A percentile compares a stretch with the other conserved stretches of the same genome.
Conservation (phyloP, 2,888 invertebrate species). For the Teinopalpus imperialis region DNA sequence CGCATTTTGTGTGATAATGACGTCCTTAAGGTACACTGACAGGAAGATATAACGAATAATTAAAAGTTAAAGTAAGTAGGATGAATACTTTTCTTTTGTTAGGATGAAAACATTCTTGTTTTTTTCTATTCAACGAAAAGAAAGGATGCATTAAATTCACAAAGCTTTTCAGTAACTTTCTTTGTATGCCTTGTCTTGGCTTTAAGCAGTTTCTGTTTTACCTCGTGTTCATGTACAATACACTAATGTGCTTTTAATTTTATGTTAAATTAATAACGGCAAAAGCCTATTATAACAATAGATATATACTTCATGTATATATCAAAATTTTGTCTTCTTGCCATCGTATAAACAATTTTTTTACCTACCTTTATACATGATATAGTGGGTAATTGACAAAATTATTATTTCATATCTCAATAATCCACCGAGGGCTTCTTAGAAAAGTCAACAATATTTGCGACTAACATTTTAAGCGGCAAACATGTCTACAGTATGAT, state of each 20-base stretch:
- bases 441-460: too few species aligned
- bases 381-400: too few species aligned
- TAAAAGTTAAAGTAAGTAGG: slow-evolving; percentile 15
- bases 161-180: slow-evolving; percentile 15
- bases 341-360: too few species aligned
- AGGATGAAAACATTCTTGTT: neutral
- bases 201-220: slow-evolving; percentile 8
- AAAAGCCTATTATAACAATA: too few species aligned
- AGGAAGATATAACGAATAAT: slow-evolving; percentile 9
- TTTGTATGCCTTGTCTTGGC: slow-evolving; percentile 4
- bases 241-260: neutral
- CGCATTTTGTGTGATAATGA: slow-evolving; percentile 11
- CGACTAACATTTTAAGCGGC: too few species aligned
- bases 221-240: neutral
- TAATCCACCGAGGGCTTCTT: too few species aligned
- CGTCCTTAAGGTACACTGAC: slow-evolving; percentile 7
- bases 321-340: too few species aligned
- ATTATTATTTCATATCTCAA: too few species aligned
- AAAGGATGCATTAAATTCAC: slow-evolving; percentile 17
- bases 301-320: too few species aligned
- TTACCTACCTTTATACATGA: too few species aligned
- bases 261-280: too few species aligned
- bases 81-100: slow-evolving; percentile 10
- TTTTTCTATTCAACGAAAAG: slow-evolving; percentile 5
- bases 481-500: too few species aligned